Evolutionary conservation across 2,888 invertebrate species (phyloP).

Genomic region (Conchocele bisecta): DNA sequence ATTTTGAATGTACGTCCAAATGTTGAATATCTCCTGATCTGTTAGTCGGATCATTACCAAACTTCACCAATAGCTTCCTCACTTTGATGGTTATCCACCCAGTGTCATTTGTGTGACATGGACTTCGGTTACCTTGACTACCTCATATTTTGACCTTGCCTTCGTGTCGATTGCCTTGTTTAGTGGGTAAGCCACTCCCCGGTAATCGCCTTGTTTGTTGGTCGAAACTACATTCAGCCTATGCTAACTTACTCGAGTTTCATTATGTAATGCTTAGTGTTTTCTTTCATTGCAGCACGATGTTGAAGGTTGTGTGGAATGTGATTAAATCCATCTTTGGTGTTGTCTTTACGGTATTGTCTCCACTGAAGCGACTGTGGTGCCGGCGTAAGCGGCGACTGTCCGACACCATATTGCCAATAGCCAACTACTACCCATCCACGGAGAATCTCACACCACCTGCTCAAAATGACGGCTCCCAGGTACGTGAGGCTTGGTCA

Average conservation of each 20-base stretch:
- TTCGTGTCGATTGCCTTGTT: too few relatives aligned
- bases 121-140: too few relatives aligned
- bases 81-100: too few relatives aligned
- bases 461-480: slow-evolving; percentile 39
- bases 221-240: too few relatives aligned
- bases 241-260: background rate
- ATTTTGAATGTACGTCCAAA: too few relatives aligned
- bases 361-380: slow-evolving; percentile 70
- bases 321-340: slow-evolving; percentile 71
- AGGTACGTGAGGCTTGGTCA: slow-evolving; percentile 18
- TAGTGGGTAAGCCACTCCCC: too few relatives aligned
- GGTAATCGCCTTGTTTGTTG: too few relatives aligned
- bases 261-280: background rate
- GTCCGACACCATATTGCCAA: slow-evolving; percentile 69
- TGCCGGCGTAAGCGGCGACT: slow-evolving; percentile 70
- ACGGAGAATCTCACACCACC: slow-evolving; percentile 45
- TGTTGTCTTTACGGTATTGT: slow-evolving; percentile 64
- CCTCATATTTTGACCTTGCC: too few relatives aligned
- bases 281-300: slow-evolving; percentile 6
- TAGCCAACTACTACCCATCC: slow-evolving; percentile 65
- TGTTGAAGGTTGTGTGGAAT: slow-evolving; percentile 71
- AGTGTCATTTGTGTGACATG: too few relatives aligned
- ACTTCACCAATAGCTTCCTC: too few relatives aligned
- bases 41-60: too few relatives aligned
- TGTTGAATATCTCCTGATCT: too few relatives aligned